phyloP scores from a whole-genome alignment of 1,140 invertebrate species.

The Mercenaria mercenaria region DNA sequence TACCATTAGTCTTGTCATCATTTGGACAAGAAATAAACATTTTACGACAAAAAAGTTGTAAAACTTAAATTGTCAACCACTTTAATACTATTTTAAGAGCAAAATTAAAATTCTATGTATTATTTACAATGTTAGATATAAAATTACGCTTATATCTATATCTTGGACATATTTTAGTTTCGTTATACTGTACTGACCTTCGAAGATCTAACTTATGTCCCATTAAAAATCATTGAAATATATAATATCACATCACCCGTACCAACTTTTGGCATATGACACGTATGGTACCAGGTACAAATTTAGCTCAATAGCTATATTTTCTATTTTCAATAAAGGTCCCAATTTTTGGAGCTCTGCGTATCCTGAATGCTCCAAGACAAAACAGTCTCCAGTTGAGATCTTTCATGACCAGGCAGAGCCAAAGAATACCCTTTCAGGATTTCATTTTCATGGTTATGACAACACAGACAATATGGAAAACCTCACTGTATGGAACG shows the following conservation, averaged over 20 bases:
- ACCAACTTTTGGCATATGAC: no score
- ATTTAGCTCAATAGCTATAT: no score
- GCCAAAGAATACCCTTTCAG: slow-evolving; percentile 53
- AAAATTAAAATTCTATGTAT: not conserved
- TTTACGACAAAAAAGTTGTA: not conserved
- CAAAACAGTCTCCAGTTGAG: slow-evolving; percentile 84
- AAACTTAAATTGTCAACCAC: not conserved
- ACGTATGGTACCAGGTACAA: no score
- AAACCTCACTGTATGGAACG: slow-evolving; percentile 62
- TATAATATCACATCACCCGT: no score
- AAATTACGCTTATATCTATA: no score
- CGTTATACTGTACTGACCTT: no score
- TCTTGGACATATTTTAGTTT: no score
- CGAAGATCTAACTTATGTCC: no score
- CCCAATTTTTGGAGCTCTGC: slow-evolving; percentile 79
- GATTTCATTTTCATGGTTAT: slow-evolving; percentile 75
- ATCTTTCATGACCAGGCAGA: slow-evolving; percentile 75
- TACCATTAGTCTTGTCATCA: not conserved
- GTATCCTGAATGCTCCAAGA: slow-evolving; percentile 81
- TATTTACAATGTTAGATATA: no score
- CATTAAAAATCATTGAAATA: no score
- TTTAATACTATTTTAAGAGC: not conserved
- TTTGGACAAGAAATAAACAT: not conserved
- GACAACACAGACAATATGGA: slow-evolving; percentile 55
- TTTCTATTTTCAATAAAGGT: slow-evolving; percentile 73